Evolutionary conservation across 2,113 vertebrate genomes (phyloP).

Genomic region (Mustela lutreola): DNA sequence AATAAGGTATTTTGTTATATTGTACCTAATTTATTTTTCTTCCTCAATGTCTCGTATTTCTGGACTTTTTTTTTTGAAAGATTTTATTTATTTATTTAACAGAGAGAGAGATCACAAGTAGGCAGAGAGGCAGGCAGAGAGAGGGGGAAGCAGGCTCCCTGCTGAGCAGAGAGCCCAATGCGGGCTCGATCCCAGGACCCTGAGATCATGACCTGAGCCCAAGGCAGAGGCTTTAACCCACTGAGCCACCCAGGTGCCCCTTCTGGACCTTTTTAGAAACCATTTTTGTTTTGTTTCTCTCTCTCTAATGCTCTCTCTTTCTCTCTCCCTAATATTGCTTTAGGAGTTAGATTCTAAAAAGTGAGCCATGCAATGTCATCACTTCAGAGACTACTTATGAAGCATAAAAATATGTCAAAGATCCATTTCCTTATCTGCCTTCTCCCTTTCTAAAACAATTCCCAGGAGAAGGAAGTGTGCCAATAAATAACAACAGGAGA

Average conservation of each 20-base stretch:
- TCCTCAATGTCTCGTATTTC: not conserved
- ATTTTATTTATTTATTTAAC: no score
- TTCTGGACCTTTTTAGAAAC: not conserved
- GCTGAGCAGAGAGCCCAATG: no score
- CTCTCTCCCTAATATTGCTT: not conserved
- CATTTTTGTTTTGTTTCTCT: not conserved
- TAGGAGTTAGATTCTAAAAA: not conserved
- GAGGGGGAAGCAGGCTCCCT: no score
- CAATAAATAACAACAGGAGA: not conserved
- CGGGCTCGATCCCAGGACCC: no score
- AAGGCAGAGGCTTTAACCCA: no score
- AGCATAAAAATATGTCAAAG: not conserved
- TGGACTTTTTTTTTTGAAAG: not conserved
- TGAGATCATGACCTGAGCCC: no score
- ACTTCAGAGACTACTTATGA: not conserved
- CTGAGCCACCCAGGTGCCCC: no score
- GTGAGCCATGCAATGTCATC: not conserved
- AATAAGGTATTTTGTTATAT: not conserved
- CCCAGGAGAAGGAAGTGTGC: not conserved
- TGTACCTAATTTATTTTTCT: not conserved
- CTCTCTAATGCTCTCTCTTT: not conserved
- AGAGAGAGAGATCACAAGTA: no score
- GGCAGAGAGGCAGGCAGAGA: no score
- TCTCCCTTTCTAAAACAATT: slow-evolving; percentile 15
- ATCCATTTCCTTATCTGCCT: not conserved